Evolutionary conservation across 2,888 invertebrate genomes (phyloP).

Genomic region (Nomada ferruginata): DNA sequence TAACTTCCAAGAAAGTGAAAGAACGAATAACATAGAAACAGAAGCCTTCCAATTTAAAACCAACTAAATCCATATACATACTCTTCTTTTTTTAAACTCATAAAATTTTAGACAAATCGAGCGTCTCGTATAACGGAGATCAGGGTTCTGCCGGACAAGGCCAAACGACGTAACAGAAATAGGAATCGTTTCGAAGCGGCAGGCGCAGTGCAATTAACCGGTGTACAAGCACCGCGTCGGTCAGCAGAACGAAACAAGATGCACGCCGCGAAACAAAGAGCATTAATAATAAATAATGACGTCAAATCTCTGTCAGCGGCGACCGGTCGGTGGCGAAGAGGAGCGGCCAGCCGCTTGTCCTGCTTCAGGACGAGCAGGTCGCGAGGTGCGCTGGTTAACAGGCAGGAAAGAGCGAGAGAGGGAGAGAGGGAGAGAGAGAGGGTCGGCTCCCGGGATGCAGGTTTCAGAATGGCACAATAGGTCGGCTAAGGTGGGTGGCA

Average conservation of each 20-base stretch:
- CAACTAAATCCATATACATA: too few relatives aligned
- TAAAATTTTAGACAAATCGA: too few relatives aligned
- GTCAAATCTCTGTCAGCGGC: constrained; percentile 44
- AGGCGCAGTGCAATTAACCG: too few relatives aligned
- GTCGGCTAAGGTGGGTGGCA: constrained; percentile 80
- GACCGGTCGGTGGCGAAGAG: not conserved
- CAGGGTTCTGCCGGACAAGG: too few relatives aligned
- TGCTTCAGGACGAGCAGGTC: constrained; percentile 47
- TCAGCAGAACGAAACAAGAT: not conserved
- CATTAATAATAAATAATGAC: constrained; percentile 60
- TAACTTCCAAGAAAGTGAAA: not conserved
- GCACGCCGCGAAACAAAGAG: constrained; percentile 32
- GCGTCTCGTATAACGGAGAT: too few relatives aligned
- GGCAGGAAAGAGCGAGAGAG: constrained; percentile 48
- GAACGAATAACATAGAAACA: too few relatives aligned
- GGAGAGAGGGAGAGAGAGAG: constrained; percentile 47
- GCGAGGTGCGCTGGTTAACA: constrained; percentile 21
- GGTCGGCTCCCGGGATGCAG: constrained; percentile 69
- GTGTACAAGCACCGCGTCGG: too few relatives aligned
- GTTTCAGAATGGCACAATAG: constrained; percentile 78
- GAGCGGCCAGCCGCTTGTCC: constrained; percentile 6
- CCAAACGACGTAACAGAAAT: too few relatives aligned
- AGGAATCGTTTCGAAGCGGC: too few relatives aligned
- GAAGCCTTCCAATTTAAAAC: not conserved
- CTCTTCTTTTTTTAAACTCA: too few relatives aligned